Conservation (phyloP, 2,888 invertebrate genomes). For the Cistogaster globosa region DNA sequence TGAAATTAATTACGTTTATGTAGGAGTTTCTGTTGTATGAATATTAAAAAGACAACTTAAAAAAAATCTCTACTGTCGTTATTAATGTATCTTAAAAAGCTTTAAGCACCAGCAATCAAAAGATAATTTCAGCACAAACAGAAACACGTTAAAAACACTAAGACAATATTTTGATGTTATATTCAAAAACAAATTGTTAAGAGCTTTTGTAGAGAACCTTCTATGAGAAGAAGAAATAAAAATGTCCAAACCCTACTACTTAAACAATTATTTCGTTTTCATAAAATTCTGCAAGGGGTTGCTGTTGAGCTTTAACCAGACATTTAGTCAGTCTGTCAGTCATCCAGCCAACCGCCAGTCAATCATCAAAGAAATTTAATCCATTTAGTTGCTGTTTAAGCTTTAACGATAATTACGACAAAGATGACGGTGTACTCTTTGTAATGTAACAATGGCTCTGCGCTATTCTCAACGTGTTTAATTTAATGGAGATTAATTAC, state of each 20-base stretch:
- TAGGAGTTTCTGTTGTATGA: too few relatives aligned
- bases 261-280: slow-evolving; percentile 26
- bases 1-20: too few relatives aligned
- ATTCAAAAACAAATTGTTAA: not conserved
- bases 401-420: slow-evolving; percentile 15
- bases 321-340: not conserved
- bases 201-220: not conserved
- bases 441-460: slow-evolving; percentile 26
- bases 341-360: slow-evolving; percentile 14
- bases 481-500: slow-evolving; percentile 68
- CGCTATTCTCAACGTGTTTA: slow-evolving; percentile 30
- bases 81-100: not conserved
- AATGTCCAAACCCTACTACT: not conserved
- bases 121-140: not conserved
- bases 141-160: not conserved
- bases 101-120: not conserved
- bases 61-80: not conserved
- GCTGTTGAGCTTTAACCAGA: not conserved
- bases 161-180: not conserved
- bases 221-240: not conserved
- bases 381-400: slow-evolving; percentile 13
- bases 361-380: slow-evolving; percentile 26
- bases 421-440: slow-evolving; percentile 12
- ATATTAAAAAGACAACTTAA: not conserved
- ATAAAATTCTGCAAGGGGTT: not conserved